Conservation (phyloP, 2,888 invertebrate species). For the Anthrax anthrax region DNA sequence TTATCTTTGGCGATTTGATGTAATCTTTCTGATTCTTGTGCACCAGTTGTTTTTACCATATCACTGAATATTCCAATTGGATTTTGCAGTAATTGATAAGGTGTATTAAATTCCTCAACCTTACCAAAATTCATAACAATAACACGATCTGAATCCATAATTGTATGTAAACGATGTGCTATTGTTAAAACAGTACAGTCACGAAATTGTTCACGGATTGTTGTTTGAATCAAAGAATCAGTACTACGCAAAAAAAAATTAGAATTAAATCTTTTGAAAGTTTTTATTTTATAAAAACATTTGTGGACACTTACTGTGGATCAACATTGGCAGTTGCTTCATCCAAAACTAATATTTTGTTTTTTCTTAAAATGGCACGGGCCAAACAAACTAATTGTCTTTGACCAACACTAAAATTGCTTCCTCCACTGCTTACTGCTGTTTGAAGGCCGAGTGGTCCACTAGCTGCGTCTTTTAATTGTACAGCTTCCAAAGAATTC, state of each 20-base stretch:
- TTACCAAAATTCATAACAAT: slow-evolving; percentile 65
- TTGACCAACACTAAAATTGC: slow-evolving; percentile 48
- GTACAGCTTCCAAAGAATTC: slow-evolving; percentile 57
- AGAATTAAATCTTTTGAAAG: not conserved
- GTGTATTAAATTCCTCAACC: slow-evolving; percentile 51
- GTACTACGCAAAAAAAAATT: slow-evolving; percentile 33
- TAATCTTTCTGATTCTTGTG: slow-evolving; percentile 14
- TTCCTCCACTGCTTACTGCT: slow-evolving; percentile 41
- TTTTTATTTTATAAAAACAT: not conserved
- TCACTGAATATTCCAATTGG: slow-evolving; percentile 42
- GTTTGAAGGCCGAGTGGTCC: slow-evolving; percentile 38
- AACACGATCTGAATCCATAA: slow-evolving; percentile 75
- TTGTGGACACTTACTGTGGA: slow-evolving; percentile 27
- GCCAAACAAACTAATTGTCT: slow-evolving; percentile 65
- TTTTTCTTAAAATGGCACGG: slow-evolving; percentile 62
- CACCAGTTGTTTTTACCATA: slow-evolving; percentile 50
- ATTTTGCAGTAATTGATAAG: slow-evolving; percentile 42
- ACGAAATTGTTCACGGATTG: slow-evolving; percentile 57
- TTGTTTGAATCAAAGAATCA: slow-evolving; percentile 62
- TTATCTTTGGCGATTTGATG: slow-evolving; percentile 11
- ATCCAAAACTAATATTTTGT: slow-evolving; percentile 57
- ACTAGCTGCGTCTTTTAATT: slow-evolving; percentile 40
- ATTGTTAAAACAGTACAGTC: slow-evolving; percentile 73
- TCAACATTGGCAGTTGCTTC: slow-evolving; percentile 54
- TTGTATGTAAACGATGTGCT: slow-evolving; percentile 75